Base-by-base conservation (phyloP, 2,888 invertebrate species). In the Erynnis tages region DNA sequence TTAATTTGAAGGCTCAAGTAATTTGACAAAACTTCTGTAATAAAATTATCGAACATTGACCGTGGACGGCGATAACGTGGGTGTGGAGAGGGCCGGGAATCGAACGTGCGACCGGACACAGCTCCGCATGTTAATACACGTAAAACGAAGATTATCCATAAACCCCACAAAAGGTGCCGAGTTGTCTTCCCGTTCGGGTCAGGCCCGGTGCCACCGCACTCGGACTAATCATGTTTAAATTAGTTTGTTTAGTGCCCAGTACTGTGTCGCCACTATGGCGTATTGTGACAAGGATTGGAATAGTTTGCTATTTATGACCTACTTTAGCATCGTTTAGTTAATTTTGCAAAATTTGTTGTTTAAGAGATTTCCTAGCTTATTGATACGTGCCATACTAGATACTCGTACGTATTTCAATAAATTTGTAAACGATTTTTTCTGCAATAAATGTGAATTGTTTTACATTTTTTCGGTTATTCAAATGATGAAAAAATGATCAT, bases 1-100 rank as follows among this genome's bases (percentile, higher is more conserved):
- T 87, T 82, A 82, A 87, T 83, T 83, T 76, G 77, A 83, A 82
- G 84, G 74, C 74, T 75, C 72, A 72, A 79, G 84, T 82, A 83
- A 86, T 85, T 82, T 80, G 79, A 88, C 87, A 87, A 87, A 88
- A 85, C 87, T 85, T 83, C 74, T 81, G 85, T 87, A 84, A 80
- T 86, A 86, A 88, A 88, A 86, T 86, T 85, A 87, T 87, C 88
- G 83, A 83, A 81, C 79, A 77, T 76, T 81, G 85, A 82, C 83
- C 83, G 80, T 67, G 61, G 67, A 19, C 41, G 52, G 67, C 73
- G 85, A 86, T 87, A 87, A 81, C 59, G 55, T 59, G 40, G 44
- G 71, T 71, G 82, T 78, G 76, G 72, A 35, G 77, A 65, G 75
- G 67, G 67, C 53, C 57, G 65, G 66, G 62, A 62, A 66, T 61